Evolutionary conservation across 2,888 invertebrate species (phyloP).

Genomic region (Antheraea assamensis): DNA sequence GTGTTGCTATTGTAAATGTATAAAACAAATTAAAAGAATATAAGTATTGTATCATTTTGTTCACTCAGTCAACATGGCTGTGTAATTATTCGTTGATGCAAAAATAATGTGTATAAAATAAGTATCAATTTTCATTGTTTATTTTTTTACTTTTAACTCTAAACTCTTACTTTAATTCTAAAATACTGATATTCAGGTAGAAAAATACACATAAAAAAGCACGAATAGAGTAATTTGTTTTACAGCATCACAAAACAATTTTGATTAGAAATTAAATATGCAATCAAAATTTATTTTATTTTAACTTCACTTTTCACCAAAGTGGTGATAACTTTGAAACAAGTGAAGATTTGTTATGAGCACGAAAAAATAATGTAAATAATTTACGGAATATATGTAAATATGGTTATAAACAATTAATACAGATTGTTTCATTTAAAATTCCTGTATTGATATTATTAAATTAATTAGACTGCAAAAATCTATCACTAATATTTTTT

Average conservation of each 20-base stretch:
- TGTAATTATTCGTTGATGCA: background rate
- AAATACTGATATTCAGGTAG: background rate
- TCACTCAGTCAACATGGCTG: background rate
- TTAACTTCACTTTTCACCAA: background rate
- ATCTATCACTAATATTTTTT: too few species aligned
- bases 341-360: background rate
- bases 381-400: background rate
- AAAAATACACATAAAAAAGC: background rate
- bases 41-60: background rate
- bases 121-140: background rate
- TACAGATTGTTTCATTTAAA: background rate
- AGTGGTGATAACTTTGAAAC: background rate
- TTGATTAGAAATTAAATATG: background rate
- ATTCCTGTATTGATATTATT: background rate
- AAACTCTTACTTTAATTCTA: too few species aligned
- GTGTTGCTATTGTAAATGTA: background rate
- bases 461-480: too few species aligned
- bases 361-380: background rate
- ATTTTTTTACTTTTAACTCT: too few species aligned
- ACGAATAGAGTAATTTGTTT: background rate
- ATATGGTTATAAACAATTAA: background rate
- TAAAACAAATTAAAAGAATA: background rate
- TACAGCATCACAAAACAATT: background rate
- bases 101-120: background rate
- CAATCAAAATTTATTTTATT: too few species aligned